A percentile compares a stretch with the other conserved stretches of the same genome.
Evolutionary conservation across 2,888 invertebrate species (phyloP).

Genomic region (Bhutanitis thaidina): DNA sequence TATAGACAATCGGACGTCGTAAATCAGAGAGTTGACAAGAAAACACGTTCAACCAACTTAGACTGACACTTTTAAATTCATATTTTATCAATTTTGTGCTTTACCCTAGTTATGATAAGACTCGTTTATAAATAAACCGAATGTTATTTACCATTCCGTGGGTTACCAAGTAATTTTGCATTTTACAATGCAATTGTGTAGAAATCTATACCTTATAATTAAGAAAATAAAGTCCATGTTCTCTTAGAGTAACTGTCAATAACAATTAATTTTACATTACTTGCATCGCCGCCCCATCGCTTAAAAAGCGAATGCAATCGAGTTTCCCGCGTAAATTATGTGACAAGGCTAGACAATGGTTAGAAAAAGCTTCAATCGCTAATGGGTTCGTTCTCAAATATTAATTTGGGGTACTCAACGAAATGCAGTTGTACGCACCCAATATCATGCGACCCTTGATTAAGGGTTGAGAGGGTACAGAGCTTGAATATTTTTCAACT

Average conservation of each 20-base stretch:
- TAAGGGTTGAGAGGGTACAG: slow-evolving; percentile 31
- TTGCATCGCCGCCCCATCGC: slow-evolving; percentile 69
- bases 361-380: slow-evolving; percentile 69
- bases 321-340: slow-evolving; percentile 74
- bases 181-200: neutral
- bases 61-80: slow-evolving; percentile 14
- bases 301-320: slow-evolving; percentile 71
- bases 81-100: slow-evolving; percentile 28
- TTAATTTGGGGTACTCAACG: slow-evolving; percentile 76
- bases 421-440: slow-evolving; percentile 66
- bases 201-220: neutral
- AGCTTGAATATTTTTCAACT: slow-evolving; percentile 4
- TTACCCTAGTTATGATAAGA: slow-evolving; percentile 27
- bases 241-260: neutral
- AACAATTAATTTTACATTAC: slow-evolving; percentile 24
- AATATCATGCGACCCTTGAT: slow-evolving; percentile 52
- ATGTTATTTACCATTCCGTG: slow-evolving; percentile 7
- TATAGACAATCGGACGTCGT: slow-evolving; percentile 72
- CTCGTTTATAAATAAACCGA: neutral
- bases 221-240: slow-evolving; percentile 9
- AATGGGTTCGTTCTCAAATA: slow-evolving; percentile 78
- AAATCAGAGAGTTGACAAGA: slow-evolving; percentile 77
- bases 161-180: neutral
- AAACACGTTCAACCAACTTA: slow-evolving; percentile 51
- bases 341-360: slow-evolving; percentile 70